Conservation (phyloP, 2,797 vertebrate genomes). For the Amphiprion clarkii region DNA sequence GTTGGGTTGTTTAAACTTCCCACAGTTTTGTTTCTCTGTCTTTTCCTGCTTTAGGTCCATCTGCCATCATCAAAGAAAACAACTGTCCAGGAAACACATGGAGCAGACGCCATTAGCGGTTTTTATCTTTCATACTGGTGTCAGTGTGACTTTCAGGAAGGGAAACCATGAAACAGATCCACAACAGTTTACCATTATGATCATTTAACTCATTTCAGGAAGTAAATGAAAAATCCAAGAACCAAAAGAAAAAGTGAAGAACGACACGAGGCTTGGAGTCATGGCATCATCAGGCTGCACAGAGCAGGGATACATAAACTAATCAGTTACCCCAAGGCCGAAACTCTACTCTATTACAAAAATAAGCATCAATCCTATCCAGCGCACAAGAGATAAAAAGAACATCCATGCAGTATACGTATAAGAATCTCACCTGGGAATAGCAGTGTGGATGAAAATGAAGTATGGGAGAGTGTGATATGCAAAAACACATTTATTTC, state of each 20-base stretch:
- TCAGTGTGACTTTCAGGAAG: neutral
- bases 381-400: slow-evolving; percentile 7
- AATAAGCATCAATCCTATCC: slow-evolving; percentile 15
- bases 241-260: too few relatives aligned
- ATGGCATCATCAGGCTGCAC: slow-evolving; percentile 31
- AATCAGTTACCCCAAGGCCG: slow-evolving; percentile 26
- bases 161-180: neutral
- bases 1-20: slow-evolving; percentile 20
- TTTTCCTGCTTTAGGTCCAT: slow-evolving; percentile 39
- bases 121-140: neutral
- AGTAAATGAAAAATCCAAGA: neutral
- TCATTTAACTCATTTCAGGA: neutral
- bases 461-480: neutral
- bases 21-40: slow-evolving; percentile 34
- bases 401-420: neutral
- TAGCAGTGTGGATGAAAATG: neutral
- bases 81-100: slow-evolving; percentile 10
- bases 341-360: slow-evolving; percentile 20
- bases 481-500: neutral
- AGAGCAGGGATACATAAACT: slow-evolving; percentile 10
- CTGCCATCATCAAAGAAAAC: slow-evolving; percentile 28
- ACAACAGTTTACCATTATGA: slow-evolving; percentile 4
- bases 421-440: neutral
- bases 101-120: neutral
- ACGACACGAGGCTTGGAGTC: neutral